A percentile compares a stretch with the other conserved stretches of the same genome.
phyloP scores from a whole-genome alignment of 2,113 vertebrate genomes.

The Tor tambroides region DNA sequence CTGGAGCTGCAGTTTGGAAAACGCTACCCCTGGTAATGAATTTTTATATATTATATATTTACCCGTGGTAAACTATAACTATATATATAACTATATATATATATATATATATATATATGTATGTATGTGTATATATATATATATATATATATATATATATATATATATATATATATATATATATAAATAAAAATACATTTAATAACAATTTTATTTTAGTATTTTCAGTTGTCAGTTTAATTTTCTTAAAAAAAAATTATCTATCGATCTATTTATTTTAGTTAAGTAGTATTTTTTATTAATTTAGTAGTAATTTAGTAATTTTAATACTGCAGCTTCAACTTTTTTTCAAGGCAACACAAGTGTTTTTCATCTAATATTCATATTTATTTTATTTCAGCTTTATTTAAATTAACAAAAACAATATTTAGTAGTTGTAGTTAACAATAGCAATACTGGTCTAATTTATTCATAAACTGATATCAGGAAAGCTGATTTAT shows the following conservation, averaged over 20 bases:
- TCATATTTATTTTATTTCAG: neutral
- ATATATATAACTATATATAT: too few relatives aligned
- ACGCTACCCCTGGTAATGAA: conserved; percentile 89
- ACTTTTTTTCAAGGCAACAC: neutral
- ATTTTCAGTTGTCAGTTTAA: neutral
- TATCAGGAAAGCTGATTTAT: neutral
- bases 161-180: too few relatives aligned
- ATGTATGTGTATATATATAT: too few relatives aligned
- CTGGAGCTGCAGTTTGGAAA: conserved; percentile 97
- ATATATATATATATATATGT: too few relatives aligned
- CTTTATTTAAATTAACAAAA: too few relatives aligned
- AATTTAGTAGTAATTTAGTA: neutral
- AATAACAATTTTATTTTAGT: neutral
- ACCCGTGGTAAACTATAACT: too few relatives aligned
- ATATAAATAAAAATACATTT: too few relatives aligned
- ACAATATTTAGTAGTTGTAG: neutral
- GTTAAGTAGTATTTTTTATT: too few relatives aligned
- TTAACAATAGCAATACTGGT: neutral
- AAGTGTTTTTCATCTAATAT: neutral
- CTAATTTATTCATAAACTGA: neutral
- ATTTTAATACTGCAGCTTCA: neutral
- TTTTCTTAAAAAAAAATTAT: too few relatives aligned
- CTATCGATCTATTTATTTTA: too few relatives aligned
- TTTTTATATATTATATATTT: neutral
- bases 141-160: too few relatives aligned